These are phyloP conservation scores for Chrysemys picta DNA, from an alignment of 2,113 vertebrate genomes.

Conservation along the genomic window DNA sequence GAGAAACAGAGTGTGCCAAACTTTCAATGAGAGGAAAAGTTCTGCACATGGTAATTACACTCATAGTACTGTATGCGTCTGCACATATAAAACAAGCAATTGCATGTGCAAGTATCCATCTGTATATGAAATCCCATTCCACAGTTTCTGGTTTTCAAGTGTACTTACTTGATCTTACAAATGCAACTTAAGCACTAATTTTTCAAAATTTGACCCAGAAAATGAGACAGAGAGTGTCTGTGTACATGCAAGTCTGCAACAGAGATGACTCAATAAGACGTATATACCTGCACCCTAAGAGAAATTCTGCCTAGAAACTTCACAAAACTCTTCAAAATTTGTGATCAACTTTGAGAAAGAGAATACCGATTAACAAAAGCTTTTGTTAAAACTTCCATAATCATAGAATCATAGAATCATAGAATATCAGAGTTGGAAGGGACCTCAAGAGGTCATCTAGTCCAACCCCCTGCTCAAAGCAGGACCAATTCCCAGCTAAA, in stretches of 20 bases:
- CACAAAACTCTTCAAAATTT: background rate
- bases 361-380: background rate
- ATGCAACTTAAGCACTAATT: background rate
- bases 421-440: too few relatives aligned
- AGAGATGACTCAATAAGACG: background rate
- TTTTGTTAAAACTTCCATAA: background rate
- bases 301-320: background rate
- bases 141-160: background rate
- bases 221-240: background rate
- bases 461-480: too few relatives aligned
- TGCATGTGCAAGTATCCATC: background rate
- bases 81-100: background rate
- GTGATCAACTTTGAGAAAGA: background rate
- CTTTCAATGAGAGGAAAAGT: conserved; percentile 41
- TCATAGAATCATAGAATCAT: too few relatives aligned
- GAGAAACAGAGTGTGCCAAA: background rate
- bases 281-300: background rate
- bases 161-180: background rate
- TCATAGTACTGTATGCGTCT: background rate
- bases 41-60: background rate
- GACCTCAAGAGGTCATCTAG: too few relatives aligned
- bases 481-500: too few relatives aligned
- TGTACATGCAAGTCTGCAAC: background rate
- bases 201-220: background rate
- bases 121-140: background rate